phyloP scores from a whole-genome alignment of 2,113 vertebrate genomes.

The Phylloscopus whistleri region DNA sequence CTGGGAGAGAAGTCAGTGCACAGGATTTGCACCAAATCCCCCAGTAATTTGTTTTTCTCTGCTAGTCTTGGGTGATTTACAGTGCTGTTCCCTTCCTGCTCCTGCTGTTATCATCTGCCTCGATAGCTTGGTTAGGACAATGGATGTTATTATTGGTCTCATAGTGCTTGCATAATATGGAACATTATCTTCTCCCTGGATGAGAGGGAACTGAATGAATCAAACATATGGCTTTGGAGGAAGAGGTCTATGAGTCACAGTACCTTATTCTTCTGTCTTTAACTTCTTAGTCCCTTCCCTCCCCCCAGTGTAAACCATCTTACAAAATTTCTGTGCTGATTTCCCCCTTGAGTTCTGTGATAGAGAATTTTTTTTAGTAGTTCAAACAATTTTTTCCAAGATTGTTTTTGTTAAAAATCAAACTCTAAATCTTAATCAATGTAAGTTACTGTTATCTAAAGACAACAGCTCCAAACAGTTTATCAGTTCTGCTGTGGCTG shows the following conservation, averaged over 20 bases:
- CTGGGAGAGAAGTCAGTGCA: neutral
- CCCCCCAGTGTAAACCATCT: neutral
- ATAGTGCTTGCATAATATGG: slow-evolving; percentile 24
- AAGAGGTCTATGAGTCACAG: neutral
- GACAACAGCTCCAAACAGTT: neutral
- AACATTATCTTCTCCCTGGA: slow-evolving; percentile 33
- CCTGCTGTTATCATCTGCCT: slow-evolving; percentile 56
- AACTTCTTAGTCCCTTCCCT: neutral
- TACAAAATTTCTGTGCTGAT: neutral
- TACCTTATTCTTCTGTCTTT: slow-evolving; percentile 12
- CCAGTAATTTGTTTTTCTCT: slow-evolving; percentile 12
- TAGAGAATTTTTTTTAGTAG: neutral
- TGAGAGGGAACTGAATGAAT: slow-evolving; percentile 41
- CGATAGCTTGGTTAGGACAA: slow-evolving; percentile 46
- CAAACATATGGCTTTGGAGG: slow-evolving; percentile 18
- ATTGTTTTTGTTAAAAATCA: neutral
- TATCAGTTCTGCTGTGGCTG: neutral
- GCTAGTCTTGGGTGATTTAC: slow-evolving; percentile 44
- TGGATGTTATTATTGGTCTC: slow-evolving; percentile 56
- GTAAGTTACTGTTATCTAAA: neutral
- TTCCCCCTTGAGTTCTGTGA: neutral
- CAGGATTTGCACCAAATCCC: neutral
- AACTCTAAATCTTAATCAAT: neutral
- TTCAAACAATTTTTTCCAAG: neutral
- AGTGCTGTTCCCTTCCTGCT: slow-evolving; percentile 36